Conservation (phyloP, 23 tunicate genomes). For the Corella eumyota region DNA sequence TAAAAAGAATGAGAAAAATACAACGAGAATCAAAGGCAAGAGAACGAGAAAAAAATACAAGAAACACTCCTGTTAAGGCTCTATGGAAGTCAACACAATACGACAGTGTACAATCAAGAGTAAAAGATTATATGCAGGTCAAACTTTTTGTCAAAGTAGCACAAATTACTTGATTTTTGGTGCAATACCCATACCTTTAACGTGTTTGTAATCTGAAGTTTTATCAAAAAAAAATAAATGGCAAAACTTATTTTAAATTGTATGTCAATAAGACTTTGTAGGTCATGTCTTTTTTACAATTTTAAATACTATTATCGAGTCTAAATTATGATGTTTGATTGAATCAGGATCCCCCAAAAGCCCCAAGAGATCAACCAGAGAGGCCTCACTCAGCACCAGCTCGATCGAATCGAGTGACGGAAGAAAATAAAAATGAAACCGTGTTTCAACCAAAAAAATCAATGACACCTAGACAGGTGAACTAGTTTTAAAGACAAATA, state of each 20-base stretch:
- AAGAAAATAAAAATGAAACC: neutral
- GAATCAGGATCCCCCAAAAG: constrained; percentile 39
- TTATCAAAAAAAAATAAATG: no score
- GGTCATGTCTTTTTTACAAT: no score
- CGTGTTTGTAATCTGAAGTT: no score
- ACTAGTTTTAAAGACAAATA: no score
- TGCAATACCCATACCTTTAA: no score
- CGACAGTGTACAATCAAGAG: constrained; percentile 64
- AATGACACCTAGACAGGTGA: constrained; percentile 27
- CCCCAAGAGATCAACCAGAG: constrained; percentile 20
- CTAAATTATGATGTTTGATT: no score
- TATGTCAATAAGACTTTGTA: no score
- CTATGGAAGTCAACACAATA: constrained; percentile 89
- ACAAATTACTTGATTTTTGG: no score
- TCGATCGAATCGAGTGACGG: constrained; percentile 10
- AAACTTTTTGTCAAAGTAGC: no score
- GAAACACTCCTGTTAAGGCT: constrained; percentile 90
- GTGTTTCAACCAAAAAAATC: constrained; percentile 15
- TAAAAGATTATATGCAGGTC: constrained; percentile 60
- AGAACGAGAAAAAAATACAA: constrained; percentile 40
- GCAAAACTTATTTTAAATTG: no score
- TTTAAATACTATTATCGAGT: no score
- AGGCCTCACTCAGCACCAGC: constrained; percentile 74
- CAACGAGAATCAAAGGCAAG: constrained; percentile 64
- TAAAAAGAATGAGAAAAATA: constrained; percentile 84